These are phyloP conservation scores for Xanthorhoe spadicearia DNA, from an alignment of 2,888 invertebrate genomes.

Conservation along the genomic window DNA sequence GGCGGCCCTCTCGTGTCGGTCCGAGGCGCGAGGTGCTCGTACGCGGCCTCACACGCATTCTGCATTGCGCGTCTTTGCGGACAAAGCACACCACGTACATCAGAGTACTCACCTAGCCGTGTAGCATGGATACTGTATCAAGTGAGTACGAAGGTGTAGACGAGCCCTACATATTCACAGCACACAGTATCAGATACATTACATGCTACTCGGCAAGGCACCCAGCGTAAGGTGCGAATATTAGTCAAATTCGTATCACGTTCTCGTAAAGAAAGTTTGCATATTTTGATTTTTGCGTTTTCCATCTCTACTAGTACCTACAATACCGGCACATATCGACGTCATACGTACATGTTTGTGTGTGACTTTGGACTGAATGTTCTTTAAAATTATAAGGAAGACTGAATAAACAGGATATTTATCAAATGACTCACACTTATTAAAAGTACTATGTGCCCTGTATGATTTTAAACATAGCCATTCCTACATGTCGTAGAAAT, in stretches of 20 bases:
- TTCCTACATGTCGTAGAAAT: not conserved
- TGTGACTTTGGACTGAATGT: not conserved
- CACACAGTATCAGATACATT: no score
- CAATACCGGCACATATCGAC: not conserved
- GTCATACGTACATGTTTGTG: not conserved
- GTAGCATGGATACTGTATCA: no score
- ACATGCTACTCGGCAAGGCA: no score
- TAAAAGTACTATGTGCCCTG: not conserved
- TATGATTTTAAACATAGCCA: not conserved
- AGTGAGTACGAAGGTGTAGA: no score
- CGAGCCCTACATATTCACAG: no score
- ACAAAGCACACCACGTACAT: not conserved
- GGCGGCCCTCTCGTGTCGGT: no score
- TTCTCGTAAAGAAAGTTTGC: slow-evolving; percentile 36
- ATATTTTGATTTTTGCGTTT: not conserved
- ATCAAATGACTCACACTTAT: not conserved
- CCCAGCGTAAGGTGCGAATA: no score
- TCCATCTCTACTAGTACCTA: no score
- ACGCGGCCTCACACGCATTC: slow-evolving; percentile 15
- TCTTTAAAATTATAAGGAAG: not conserved
- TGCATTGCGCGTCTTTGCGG: not conserved
- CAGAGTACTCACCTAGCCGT: no score
- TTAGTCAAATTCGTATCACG: slow-evolving; percentile 33
- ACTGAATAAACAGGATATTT: not conserved
- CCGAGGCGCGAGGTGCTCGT: not conserved